Evolutionary conservation across 2,113 vertebrate species (phyloP), one percentile per base, ranked within the genome.

Genomic region (Hirundichthys speculiger): DNA sequence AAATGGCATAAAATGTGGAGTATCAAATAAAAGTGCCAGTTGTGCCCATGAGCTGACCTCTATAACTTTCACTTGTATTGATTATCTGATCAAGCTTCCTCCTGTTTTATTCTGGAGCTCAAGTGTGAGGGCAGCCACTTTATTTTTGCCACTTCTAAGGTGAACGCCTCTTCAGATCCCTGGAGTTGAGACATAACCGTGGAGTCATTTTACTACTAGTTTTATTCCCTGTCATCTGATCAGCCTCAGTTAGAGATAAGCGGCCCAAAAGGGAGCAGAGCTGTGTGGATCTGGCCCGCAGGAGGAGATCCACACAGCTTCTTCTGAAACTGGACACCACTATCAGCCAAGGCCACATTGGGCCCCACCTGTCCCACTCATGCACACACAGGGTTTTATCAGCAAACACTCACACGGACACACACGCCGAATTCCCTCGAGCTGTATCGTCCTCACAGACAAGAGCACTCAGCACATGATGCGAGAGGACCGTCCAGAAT

Each of bases 321-420:
- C 59, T 53, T 30, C 48, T 59, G 80, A 68, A 79, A 84, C 55
- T 20, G 12, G 56, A 83, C 45, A 75, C 80, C 24, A 75, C 64
- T 79, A 87, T 78, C 83, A 52, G 38, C 34, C 39, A 69, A 83
- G 85, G 73, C 79, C 84, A 84, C 65, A 40, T 49, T 43, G 16
- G 39, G 67, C 48, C 50, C 71, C 86, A 83, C 78, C 79, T 79
- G 77, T 56, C 48, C 15, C 25, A 18, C 21, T 47, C 8, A 48
- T 0, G 24, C 43, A 10, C 57, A 41, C 54, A 1, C 21, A 13
- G 10, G 19, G n/a, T 51, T 67, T 80, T 73, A 84, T 82, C 78
- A 42, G 63, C n/a, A 39, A 45, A 38, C 51, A 68, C 50, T 60
- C 46, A 48, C 39, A 53, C 22, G 62, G 54, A 73, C 16, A 19